A percentile compares a stretch with the other conserved stretches of the same genome.
Conservation (phyloP, 2,888 invertebrate genomes). For the Malthinus flaveolus region DNA sequence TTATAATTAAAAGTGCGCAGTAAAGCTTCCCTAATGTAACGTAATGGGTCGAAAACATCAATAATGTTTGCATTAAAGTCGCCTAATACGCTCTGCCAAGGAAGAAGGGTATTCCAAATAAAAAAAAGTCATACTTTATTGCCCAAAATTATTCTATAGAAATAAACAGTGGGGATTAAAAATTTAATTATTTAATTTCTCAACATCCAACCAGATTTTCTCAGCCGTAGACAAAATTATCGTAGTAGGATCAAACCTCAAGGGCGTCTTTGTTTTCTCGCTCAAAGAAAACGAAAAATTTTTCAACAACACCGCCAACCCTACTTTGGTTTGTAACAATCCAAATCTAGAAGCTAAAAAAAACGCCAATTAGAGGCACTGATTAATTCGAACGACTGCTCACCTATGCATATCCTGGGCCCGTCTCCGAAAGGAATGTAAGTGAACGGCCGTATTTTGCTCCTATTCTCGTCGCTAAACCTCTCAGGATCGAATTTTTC, state of each 20-base stretch:
- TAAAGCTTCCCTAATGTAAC: too few relatives aligned
- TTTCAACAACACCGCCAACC: slow-evolving; percentile 53
- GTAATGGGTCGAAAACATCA: too few relatives aligned
- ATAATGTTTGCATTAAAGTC: too few relatives aligned
- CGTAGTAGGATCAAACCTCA: slow-evolving; percentile 51
- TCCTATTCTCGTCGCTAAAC: slow-evolving; percentile 59
- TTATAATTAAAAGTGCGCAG: too few relatives aligned
- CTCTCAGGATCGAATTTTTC: slow-evolving; percentile 39
- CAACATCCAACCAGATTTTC: slow-evolving; percentile 54
- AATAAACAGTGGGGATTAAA: too few relatives aligned
- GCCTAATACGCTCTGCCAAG: too few relatives aligned
- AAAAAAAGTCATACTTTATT: too few relatives aligned
- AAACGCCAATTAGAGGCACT: not conserved
- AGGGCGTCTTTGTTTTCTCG: slow-evolving; percentile 51
- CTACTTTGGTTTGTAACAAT: slow-evolving; percentile 57
- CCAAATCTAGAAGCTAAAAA: slow-evolving; percentile 56
- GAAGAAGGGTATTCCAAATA: too few relatives aligned
- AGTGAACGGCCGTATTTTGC: slow-evolving; percentile 57
- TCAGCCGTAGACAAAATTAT: slow-evolving; percentile 53
- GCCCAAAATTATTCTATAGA: too few relatives aligned
- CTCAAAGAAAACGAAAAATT: slow-evolving; percentile 53
- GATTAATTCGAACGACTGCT: not conserved
- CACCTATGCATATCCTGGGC: slow-evolving; percentile 62
- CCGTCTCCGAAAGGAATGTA: slow-evolving; percentile 64
- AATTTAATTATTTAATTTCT: slow-evolving; percentile 7